phyloP scores from a whole-genome alignment of 2,888 invertebrate genomes.

The Meliscaeva auricollis region DNA sequence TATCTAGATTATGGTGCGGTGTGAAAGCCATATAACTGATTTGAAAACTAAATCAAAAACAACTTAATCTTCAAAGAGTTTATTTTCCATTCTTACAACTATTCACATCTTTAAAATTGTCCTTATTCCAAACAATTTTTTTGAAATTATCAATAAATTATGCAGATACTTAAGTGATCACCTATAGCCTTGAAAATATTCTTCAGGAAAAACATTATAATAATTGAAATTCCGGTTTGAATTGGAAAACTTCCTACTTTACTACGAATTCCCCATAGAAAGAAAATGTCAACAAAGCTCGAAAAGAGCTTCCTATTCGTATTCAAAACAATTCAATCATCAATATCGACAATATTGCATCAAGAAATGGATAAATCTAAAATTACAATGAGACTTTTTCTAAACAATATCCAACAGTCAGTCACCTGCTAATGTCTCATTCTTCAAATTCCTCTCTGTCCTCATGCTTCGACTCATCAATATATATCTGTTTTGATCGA shows the following conservation, averaged over 20 bases:
- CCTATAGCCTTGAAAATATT: not conserved
- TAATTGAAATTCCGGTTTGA: conserved; percentile 31
- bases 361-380: conserved; percentile 2
- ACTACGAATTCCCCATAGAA: not conserved
- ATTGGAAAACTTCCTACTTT: conserved; percentile 34
- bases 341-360: not conserved
- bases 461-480: not conserved
- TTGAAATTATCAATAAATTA: not conserved
- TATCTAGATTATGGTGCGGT: no score
- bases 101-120: not conserved
- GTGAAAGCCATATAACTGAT: no score
- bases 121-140: not conserved
- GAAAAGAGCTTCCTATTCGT: not conserved
- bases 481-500: not conserved
- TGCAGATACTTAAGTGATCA: not conserved
- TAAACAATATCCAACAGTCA: conserved; percentile 10
- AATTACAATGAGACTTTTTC: conserved; percentile 12
- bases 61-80: no score
- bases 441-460: conserved; percentile 7
- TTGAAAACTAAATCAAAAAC: no score
- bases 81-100: no score
- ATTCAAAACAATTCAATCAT: conserved; percentile 37
- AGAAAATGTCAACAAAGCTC: not conserved
- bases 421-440: conserved; percentile 33
- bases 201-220: not conserved